A percentile compares a stretch with the other conserved stretches of the same genome.
phyloP scores from a whole-genome alignment of 2,797 vertebrate species.

The Rhabdomys pumilio region DNA sequence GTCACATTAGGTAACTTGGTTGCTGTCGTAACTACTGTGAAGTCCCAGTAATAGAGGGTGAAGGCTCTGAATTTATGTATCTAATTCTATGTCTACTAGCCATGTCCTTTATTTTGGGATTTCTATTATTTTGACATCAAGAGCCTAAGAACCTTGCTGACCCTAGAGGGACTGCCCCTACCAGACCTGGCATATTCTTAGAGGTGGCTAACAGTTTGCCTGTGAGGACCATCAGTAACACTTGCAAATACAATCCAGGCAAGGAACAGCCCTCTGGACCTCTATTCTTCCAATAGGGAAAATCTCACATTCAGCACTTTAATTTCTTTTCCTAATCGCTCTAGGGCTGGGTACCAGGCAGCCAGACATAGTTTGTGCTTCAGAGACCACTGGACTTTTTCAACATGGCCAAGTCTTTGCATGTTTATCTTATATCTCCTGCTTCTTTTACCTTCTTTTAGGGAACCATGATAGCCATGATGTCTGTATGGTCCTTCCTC shows the following conservation, averaged over 20 bases:
- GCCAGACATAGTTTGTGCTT: background rate
- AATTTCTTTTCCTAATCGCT: background rate
- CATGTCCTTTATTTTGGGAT: background rate
- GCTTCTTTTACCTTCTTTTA: background rate
- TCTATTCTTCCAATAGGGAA: background rate
- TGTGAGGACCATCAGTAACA: background rate
- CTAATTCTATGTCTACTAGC: background rate
- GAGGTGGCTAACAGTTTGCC: background rate
- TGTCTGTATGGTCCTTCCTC: background rate
- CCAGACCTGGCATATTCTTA: background rate
- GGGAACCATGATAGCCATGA: background rate
- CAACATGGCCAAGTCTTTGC: background rate
- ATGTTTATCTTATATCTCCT: background rate
- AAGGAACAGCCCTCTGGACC: background rate
- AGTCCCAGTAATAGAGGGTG: constrained; percentile 3
- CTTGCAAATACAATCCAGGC: constrained; percentile 2
- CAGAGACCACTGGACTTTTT: background rate
- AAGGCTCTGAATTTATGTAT: constrained; percentile 29
- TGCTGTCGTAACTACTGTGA: constrained; percentile 12
- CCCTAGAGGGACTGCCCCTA: background rate
- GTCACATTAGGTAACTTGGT: constrained; percentile 53
- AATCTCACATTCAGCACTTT: background rate
- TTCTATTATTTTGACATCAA: constrained; percentile 9
- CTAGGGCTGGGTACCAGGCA: background rate
- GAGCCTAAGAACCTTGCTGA: background rate